A percentile compares a stretch with the other conserved stretches of the same genome.
phyloP scores from a whole-genome alignment of 2,113 vertebrate species.

The Esox niger region DNA sequence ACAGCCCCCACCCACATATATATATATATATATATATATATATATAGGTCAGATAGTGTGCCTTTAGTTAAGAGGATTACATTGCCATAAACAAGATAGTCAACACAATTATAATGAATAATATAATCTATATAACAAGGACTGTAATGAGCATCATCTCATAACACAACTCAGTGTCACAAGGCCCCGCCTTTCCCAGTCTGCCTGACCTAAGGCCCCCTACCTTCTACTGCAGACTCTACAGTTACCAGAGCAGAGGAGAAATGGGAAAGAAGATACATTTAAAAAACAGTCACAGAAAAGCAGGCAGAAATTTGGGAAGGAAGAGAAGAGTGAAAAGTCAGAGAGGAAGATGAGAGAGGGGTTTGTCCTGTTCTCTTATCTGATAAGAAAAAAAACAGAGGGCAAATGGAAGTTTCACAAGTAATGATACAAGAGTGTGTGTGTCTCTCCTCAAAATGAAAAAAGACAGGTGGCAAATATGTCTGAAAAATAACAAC shows the following conservation, averaged over 20 bases:
- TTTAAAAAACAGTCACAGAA: not conserved
- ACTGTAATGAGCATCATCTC: constrained; percentile 15
- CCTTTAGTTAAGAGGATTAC: constrained; percentile 69
- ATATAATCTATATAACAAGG: not conserved
- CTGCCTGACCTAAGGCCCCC: not conserved
- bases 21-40: no score
- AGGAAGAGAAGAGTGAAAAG: not conserved
- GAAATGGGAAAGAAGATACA: not conserved
- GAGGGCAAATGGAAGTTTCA: no score
- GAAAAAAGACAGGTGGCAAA: not conserved
- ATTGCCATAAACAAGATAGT: constrained; percentile 40
- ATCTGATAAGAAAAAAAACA: no score
- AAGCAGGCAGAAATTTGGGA: not conserved
- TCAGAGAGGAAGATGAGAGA: not conserved
- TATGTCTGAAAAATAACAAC: not conserved
- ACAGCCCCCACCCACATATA: no score
- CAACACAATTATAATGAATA: constrained; percentile 30
- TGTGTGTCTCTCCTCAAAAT: not conserved
- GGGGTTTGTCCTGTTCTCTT: no score
- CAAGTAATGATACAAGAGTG: no score
- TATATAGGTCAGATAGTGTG: constrained; percentile 67
- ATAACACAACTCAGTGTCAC: constrained; percentile 44
- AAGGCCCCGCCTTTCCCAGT: constrained; percentile 14
- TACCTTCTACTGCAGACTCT: not conserved
- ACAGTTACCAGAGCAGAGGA: not conserved